phyloP scores from a whole-genome alignment of 1,140 invertebrate genomes.

The Coenobita brevimanus region DNA sequence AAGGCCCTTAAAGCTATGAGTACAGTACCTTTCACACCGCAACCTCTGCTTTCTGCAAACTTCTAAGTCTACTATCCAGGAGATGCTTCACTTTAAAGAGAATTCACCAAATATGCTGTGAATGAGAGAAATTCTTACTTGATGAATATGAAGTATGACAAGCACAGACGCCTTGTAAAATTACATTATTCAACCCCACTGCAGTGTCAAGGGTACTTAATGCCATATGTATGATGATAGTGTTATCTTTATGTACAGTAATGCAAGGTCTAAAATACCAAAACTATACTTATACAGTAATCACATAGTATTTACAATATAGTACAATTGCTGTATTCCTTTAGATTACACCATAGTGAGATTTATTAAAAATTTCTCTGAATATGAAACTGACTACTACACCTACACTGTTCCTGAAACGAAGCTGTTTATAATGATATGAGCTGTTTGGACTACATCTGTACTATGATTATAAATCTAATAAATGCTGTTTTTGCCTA shows the following conservation, averaged over 20 bases:
- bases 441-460: too few relatives aligned
- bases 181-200: neutral
- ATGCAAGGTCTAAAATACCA: neutral
- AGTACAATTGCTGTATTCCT: too few relatives aligned
- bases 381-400: too few relatives aligned
- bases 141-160: constrained; percentile 11
- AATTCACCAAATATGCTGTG: constrained; percentile 34
- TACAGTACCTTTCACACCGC: constrained; percentile 38
- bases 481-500: too few relatives aligned
- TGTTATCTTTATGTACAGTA: neutral
- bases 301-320: too few relatives aligned
- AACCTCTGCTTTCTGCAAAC: constrained; percentile 21
- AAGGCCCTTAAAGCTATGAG: neutral
- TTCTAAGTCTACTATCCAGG: constrained; percentile 39
- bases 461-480: too few relatives aligned
- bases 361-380: too few relatives aligned
- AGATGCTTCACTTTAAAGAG: constrained; percentile 18
- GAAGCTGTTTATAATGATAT: too few relatives aligned
- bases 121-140: constrained; percentile 24
- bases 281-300: too few relatives aligned
- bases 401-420: too few relatives aligned
- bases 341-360: too few relatives aligned
- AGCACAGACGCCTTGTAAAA: too few relatives aligned
- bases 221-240: neutral
- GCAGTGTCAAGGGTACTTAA: constrained; percentile 36